Base-by-base conservation (phyloP, 2,113 vertebrate species). In the Anguilla rostrata region DNA sequence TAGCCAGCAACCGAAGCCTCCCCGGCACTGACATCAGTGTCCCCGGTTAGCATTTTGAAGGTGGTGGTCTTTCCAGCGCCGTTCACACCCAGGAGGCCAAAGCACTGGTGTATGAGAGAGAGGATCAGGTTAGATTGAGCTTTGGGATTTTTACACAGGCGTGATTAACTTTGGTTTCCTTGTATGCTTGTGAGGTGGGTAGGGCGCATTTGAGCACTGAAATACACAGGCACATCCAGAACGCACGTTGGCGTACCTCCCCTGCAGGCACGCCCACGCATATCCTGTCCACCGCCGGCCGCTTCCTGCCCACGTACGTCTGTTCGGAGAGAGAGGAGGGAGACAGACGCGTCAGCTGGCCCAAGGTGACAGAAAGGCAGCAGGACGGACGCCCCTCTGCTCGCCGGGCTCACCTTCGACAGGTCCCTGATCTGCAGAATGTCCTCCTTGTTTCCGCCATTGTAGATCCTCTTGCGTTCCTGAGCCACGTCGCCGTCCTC, bases 21-120 rank as follows among this genome's bases (percentile, higher is more conserved):
- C 12, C 98, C 98, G 39, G 95, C 97, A 84, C 96, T 97, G 89
- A 97, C 97, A 39, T 97, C 93, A 2, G 94, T 96, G 91, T 99
- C 98, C 63, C 98, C 98, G 18, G 98, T 99, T 87, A 99, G 94
- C 97, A 99, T 99, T 95, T 97, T 98, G 93, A 99, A 99, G 0
- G 97, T 98, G 49, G 97, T 98, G 0, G 98, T 99, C 93, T 99
- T 99, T 88, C 98, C 98, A 75, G 98, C 98, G 0, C 98, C 98
- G 6, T 99, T 99, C 83, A 99, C 97, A 88, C 98, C 98, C 93
- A 99, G 90, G 86, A 99, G 97, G 56, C 98, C 98, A 88, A 99
- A 99, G 89, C 98, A 99, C 98, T 99, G 89, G 85, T 85, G 83
- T 84, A 86, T 78, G 82, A 92, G n/a, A 89, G n/a, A 89, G 16